Percentiles rank a stretch among this genome's conserved stretches.
phyloP scores from a whole-genome alignment of 2,888 invertebrate species.

The Epinotia ramella region DNA sequence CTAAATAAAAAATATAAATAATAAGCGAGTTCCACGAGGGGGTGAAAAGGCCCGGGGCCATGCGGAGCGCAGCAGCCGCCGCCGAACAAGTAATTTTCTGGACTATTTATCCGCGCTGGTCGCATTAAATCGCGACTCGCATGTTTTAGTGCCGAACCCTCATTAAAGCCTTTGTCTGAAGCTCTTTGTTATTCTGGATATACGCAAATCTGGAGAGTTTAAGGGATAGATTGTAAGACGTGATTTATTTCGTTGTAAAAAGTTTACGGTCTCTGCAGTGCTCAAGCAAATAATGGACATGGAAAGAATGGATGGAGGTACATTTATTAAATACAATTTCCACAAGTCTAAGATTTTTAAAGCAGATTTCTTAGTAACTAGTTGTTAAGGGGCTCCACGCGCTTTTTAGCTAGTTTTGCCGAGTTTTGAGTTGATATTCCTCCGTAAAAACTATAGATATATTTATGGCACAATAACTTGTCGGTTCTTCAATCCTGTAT shows the following conservation, averaged over 20 bases:
- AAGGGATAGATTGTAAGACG: conserved; percentile 22
- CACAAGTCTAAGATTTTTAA: neutral
- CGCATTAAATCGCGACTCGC: conserved; percentile 60
- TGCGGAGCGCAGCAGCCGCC: conserved; percentile 33
- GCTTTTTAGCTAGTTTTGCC: too few relatives aligned
- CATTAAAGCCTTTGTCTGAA: conserved; percentile 42
- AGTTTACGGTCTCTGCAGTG: neutral
- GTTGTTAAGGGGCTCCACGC: too few relatives aligned
- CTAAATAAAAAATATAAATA: too few relatives aligned
- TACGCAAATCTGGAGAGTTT: conserved; percentile 19
- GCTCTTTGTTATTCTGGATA: conserved; percentile 32
- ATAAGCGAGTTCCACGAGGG: too few relatives aligned
- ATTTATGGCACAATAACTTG: too few relatives aligned
- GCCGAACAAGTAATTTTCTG: conserved; percentile 66
- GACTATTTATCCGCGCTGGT: conserved; percentile 71
- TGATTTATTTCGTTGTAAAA: conserved; percentile 25
- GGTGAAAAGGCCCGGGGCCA: conserved; percentile 3
- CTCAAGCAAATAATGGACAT: neutral
- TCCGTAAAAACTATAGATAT: too few relatives aligned
- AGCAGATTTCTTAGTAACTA: too few relatives aligned
- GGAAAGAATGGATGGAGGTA: too few relatives aligned
- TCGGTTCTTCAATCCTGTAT: too few relatives aligned
- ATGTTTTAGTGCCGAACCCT: conserved; percentile 54
- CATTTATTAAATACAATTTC: neutral
- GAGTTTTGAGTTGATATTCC: too few relatives aligned